Evolutionary conservation across 2,888 invertebrate species (phyloP).

Genomic region (Drosophila buzzatii): DNA sequence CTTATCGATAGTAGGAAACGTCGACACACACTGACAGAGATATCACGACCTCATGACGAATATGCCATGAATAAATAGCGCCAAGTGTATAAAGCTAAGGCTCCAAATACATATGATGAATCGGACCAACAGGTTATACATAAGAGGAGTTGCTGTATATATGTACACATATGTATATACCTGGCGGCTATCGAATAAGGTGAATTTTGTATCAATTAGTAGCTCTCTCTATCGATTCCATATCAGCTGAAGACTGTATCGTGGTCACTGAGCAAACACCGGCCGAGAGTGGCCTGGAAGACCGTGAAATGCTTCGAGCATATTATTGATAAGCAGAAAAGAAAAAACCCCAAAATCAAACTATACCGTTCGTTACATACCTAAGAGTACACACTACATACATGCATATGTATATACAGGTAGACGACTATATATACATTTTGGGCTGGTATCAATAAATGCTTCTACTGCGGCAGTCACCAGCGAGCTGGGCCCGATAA

Average conservation of each 20-base stretch:
- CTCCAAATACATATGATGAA: constrained; percentile 35
- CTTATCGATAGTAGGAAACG: constrained; percentile 71
- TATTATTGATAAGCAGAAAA: constrained; percentile 53
- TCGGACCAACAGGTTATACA: constrained; percentile 35
- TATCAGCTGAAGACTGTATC: constrained; percentile 15
- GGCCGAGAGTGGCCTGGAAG: constrained; percentile 68
- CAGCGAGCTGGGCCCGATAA: constrained; percentile 57
- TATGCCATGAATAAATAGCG: constrained; percentile 49
- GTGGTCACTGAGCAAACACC: constrained; percentile 44
- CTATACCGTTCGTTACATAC: constrained; percentile 13
- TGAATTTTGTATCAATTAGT: neutral
- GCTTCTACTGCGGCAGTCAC: constrained; percentile 74
- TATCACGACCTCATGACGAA: constrained; percentile 66
- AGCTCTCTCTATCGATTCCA: neutral
- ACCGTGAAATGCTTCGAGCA: constrained; percentile 57
- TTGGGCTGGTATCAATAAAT: constrained; percentile 60
- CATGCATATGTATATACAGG: constrained; percentile 12
- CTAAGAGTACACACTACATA: neutral
- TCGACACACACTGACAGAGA: constrained; percentile 47
- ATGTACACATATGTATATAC: neutral
- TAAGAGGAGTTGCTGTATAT: neutral
- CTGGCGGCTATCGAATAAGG: neutral
- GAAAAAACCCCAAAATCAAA: constrained; percentile 42
- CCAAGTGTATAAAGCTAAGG: constrained; percentile 39
- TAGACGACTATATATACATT: constrained; percentile 17